A percentile compares a stretch with the other conserved stretches of the same genome.
phyloP scores from a whole-genome alignment of 2,113 vertebrate species.

The Taxidea taxus region DNA sequence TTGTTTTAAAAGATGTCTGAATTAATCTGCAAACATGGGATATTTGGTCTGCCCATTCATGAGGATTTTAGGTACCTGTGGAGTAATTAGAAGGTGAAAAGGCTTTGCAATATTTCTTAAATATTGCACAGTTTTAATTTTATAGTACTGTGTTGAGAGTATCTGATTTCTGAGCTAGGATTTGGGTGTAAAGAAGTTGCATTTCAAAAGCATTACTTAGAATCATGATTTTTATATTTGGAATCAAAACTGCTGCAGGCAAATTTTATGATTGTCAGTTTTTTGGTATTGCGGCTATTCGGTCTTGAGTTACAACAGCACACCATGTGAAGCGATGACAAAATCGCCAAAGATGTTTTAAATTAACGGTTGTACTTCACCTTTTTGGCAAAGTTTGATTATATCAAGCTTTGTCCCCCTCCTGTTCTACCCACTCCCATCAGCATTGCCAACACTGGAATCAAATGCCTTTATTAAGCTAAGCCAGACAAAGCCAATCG shows the following conservation, averaged over 20 bases:
- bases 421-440: slow-evolving; percentile 7
- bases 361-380: neutral
- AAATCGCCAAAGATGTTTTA: slow-evolving; percentile 17
- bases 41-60: neutral
- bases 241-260: neutral
- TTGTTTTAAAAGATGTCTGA: neutral
- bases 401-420: slow-evolving; percentile 28
- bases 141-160: neutral
- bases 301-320: neutral
- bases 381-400: slow-evolving; percentile 33
- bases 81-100: neutral
- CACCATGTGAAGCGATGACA: neutral
- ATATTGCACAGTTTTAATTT: slow-evolving; percentile 8
- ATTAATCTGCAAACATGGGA: neutral
- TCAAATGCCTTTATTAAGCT: slow-evolving; percentile 57
- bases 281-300: neutral
- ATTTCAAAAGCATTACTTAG: slow-evolving; percentile 36
- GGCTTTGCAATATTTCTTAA: neutral
- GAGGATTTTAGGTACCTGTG: neutral
- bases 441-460: slow-evolving; percentile 1
- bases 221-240: slow-evolving; percentile 8
- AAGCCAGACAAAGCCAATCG: slow-evolving; percentile 61
- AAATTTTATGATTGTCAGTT: neutral
- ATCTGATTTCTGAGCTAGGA: neutral
- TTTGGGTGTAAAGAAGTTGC: slow-evolving; percentile 11